Conservation (phyloP, 1,140 invertebrate species). For the Hyles euphorbiae region DNA sequence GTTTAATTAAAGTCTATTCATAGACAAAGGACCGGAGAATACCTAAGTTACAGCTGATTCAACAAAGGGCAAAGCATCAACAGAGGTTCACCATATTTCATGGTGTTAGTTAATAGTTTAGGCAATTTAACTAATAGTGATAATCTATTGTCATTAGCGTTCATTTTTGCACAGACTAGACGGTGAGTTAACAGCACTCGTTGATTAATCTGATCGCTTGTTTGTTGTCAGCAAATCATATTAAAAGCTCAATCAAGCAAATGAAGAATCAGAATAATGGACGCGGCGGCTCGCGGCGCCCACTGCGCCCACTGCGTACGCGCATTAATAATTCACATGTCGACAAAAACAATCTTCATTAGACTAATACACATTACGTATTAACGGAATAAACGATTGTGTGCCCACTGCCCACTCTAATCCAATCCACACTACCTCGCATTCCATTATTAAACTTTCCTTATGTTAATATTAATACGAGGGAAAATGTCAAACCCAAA, state of each 20-base stretch:
- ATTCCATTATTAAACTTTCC: slow-evolving; percentile 27
- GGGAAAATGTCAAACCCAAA: slow-evolving; percentile 9
- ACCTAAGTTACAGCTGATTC: too few species aligned
- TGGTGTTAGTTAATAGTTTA: neutral
- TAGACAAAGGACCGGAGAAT: too few species aligned
- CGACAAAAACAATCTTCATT: slow-evolving; percentile 72
- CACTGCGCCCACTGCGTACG: slow-evolving; percentile 59
- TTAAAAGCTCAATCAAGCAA: slow-evolving; percentile 75
- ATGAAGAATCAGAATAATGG: slow-evolving; percentile 74
- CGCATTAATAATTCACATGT: slow-evolving; percentile 71
- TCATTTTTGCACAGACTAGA: neutral
- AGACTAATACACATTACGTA: slow-evolving; percentile 63
- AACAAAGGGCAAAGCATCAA: too few species aligned
- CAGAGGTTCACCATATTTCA: neutral
- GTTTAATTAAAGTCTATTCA: too few species aligned
- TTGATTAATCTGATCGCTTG: slow-evolving; percentile 62
- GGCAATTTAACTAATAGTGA: too few species aligned
- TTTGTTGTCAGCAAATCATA: slow-evolving; percentile 65
- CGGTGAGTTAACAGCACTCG: slow-evolving; percentile 65
- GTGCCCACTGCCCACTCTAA: slow-evolving; percentile 12
- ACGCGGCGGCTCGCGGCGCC: slow-evolving; percentile 37
- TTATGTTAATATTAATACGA: too few species aligned
- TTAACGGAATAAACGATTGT: slow-evolving; percentile 38
- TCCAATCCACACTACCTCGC: slow-evolving; percentile 26
- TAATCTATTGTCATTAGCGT: too few species aligned